Evolutionary conservation across 2,797 vertebrate genomes (phyloP).

Genomic region (Diplodus sargus): DNA sequence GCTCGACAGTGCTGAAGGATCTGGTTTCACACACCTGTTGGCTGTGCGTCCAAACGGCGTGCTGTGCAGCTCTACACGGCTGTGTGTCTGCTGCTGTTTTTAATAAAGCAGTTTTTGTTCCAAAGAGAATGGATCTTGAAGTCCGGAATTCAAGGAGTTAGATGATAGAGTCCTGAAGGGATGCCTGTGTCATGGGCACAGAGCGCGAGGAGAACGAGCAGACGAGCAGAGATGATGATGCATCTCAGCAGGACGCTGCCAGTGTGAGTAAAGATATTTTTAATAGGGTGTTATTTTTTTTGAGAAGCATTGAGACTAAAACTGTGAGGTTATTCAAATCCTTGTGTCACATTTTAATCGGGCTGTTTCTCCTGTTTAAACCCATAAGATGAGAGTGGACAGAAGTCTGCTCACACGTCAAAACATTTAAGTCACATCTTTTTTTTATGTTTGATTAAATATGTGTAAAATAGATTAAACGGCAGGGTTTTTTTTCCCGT

Average conservation of each 20-base stretch:
- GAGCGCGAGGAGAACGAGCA: conserved; percentile 71
- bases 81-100: conserved; percentile 17
- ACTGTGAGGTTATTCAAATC: neutral
- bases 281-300: neutral
- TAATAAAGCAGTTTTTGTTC: neutral
- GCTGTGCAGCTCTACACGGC: neutral
- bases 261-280: conserved; percentile 78
- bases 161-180: conserved; percentile 60
- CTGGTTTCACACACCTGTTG: conserved; percentile 77
- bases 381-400: neutral
- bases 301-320: neutral
- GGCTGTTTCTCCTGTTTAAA: neutral
- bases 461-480: conserved; percentile 11
- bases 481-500: neutral
- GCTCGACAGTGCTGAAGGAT: conserved; percentile 67
- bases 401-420: neutral
- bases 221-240: conserved; percentile 61
- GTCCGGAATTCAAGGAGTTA: conserved; percentile 17
- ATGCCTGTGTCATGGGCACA: conserved; percentile 79
- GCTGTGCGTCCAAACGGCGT: conserved; percentile 34
- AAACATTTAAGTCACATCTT: neutral
- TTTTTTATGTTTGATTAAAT: conserved; percentile 30
- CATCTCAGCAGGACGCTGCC: conserved; percentile 65
- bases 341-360: neutral
- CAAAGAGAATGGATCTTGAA: conserved; percentile 38